Percentiles rank a stretch among this genome's conserved stretches.
These are phyloP conservation scores for Patella pellucida DNA, from an alignment of 2,888 invertebrate genomes.

Conservation along the genomic window DNA sequence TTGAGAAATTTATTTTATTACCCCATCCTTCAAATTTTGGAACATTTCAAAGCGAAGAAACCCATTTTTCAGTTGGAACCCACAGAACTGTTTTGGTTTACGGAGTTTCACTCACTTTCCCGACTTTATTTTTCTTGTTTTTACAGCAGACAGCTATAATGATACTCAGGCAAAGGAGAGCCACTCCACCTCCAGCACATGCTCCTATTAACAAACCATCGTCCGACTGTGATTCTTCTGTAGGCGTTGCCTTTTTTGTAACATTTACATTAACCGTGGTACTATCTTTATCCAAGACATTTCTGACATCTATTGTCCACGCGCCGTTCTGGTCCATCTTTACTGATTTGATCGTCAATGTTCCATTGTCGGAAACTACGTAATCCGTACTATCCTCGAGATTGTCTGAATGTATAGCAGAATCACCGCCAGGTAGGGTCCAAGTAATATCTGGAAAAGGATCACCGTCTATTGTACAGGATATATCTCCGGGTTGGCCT, in stretches of 20 bases:
- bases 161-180: neutral
- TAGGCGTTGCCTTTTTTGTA: too few relatives aligned
- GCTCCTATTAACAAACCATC: neutral
- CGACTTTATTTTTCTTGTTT: neutral
- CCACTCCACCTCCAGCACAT: neutral
- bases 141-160: slow-evolving; percentile 1
- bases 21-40: too few relatives aligned
- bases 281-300: slow-evolving; percentile 1
- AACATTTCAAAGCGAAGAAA: too few relatives aligned
- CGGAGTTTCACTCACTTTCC: neutral
- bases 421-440: slow-evolving; percentile 34
- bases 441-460: slow-evolving; percentile 46
- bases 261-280: neutral
- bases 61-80: too few relatives aligned
- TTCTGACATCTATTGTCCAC: slow-evolving; percentile 37
- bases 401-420: slow-evolving; percentile 4
- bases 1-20: too few relatives aligned
- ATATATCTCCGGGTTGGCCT: slow-evolving; percentile 32
- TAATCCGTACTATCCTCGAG: slow-evolving; percentile 17
- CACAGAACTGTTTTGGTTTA: too few relatives aligned
- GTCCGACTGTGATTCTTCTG: too few relatives aligned
- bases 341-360: slow-evolving; percentile 35
- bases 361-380: slow-evolving; percentile 36
- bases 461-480: slow-evolving; percentile 42
- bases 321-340: slow-evolving; percentile 31